These are phyloP conservation scores for Leptarthrus brevirostris DNA, from an alignment of 2,888 invertebrate genomes.

Conservation along the genomic window DNA sequence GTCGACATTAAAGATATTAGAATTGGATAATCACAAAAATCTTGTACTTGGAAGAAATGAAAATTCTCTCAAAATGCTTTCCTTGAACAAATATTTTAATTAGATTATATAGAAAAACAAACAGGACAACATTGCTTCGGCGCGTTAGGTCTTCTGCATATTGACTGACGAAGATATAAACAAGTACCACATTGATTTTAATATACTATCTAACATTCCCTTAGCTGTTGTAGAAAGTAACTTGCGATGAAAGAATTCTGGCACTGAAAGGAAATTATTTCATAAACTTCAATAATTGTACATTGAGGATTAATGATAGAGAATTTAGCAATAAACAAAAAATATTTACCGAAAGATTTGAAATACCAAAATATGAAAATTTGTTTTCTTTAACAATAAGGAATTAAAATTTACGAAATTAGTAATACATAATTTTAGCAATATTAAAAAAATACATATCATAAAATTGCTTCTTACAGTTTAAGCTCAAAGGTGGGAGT, in stretches of 20 bases:
- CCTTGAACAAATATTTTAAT: slow-evolving; percentile 12
- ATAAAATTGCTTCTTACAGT: slow-evolving; percentile 19
- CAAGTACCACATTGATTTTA: no score
- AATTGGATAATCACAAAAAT: no score
- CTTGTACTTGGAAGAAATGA: no score
- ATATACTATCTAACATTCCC: slow-evolving; percentile 3
- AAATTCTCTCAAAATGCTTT: no score
- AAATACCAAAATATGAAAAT: slow-evolving; percentile 8
- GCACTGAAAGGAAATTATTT: slow-evolving; percentile 17
- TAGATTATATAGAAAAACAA: no score
- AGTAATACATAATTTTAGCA: background rate
- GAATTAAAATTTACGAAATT: background rate
- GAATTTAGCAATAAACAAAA: slow-evolving; percentile 21
- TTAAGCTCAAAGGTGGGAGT: no score
- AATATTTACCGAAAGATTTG: slow-evolving; percentile 9
- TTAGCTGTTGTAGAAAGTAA: slow-evolving; percentile 6
- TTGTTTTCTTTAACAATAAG: background rate
- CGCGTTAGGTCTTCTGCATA: slow-evolving; percentile 22
- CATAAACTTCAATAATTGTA: slow-evolving; percentile 31
- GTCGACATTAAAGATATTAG: no score
- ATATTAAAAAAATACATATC: slow-evolving; percentile 5
- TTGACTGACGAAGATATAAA: background rate
- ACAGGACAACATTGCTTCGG: slow-evolving; percentile 29
- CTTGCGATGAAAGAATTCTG: slow-evolving; percentile 22
- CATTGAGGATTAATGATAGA: background rate